A percentile compares a stretch with the other conserved stretches of the same genome.
phyloP scores from a whole-genome alignment of 2,888 invertebrate species.

The Mycalesis mineus region DNA sequence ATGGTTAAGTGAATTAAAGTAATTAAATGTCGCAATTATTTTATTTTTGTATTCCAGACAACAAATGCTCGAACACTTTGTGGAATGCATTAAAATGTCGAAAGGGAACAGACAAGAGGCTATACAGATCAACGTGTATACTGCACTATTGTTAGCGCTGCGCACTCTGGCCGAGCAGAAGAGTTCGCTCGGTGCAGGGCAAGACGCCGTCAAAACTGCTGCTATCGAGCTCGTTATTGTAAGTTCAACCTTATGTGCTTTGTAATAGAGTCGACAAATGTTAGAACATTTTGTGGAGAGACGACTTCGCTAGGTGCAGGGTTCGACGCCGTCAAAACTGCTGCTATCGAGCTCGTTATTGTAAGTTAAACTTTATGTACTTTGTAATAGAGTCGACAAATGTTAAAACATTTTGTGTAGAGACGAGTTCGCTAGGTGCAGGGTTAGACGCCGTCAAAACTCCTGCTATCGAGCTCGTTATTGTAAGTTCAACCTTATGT shows the following conservation, averaged over 20 bases:
- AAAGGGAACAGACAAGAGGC: slow-evolving; percentile 96
- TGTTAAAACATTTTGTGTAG: slow-evolving; percentile 97
- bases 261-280: slow-evolving; percentile 87
- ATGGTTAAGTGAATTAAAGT: too few species aligned
- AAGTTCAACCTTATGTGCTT: slow-evolving; percentile 24
- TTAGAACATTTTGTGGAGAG: slow-evolving; percentile 95
- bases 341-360: slow-evolving; percentile 88
- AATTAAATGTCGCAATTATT: too few species aligned
- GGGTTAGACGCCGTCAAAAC: background rate
- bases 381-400: slow-evolving; percentile 82
- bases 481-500: too few species aligned
- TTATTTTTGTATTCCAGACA: slow-evolving; percentile 59
- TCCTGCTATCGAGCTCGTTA: slow-evolving; percentile 42
- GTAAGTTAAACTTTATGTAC: slow-evolving; percentile 52
- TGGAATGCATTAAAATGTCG: slow-evolving; percentile 94
- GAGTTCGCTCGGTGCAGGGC: slow-evolving; percentile 82
- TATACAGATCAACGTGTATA: slow-evolving; percentile 97
- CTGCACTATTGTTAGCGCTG: slow-evolving; percentile 92
- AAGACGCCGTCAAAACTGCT: slow-evolving; percentile 93
- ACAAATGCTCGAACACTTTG: slow-evolving; percentile 98
- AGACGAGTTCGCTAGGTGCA: slow-evolving; percentile 82
- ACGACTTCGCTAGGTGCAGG: slow-evolving; percentile 83
- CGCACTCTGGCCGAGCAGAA: slow-evolving; percentile 93
- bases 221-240: slow-evolving; percentile 89
- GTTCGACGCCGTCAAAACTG: slow-evolving; percentile 92